Conservation (phyloP, 2,888 invertebrate species). For the Drosophila putrida region DNA sequence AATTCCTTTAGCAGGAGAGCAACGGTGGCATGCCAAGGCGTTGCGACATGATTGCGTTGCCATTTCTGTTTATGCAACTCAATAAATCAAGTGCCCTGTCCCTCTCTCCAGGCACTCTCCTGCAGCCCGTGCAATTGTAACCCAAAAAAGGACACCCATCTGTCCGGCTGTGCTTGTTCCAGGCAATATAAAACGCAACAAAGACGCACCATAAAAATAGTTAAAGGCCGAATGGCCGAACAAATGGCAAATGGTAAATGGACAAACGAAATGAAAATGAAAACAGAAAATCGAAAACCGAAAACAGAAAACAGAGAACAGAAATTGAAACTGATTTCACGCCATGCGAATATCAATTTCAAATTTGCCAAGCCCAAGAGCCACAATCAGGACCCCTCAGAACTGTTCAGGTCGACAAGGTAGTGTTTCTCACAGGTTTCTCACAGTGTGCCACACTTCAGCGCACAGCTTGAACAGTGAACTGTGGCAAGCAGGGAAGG, state of each 20-base stretch:
- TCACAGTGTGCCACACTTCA: conserved; percentile 39
- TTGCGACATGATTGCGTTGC: conserved; percentile 83
- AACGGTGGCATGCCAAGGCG: conserved; percentile 43
- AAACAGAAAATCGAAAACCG: conserved; percentile 2
- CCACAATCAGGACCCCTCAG: conserved; percentile 29
- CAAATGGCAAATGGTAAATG: conserved; percentile 36
- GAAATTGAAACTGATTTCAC: conserved; percentile 73
- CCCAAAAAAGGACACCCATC: conserved; percentile 41
- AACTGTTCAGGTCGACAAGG: conserved; percentile 18
- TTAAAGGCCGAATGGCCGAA: conserved; percentile 40
- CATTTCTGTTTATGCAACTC: conserved; percentile 84
- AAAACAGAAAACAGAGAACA: conserved; percentile 9
- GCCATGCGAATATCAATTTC: conserved; percentile 83
- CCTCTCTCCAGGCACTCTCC: not conserved
- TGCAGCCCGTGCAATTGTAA: conserved; percentile 41
- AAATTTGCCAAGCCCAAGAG: conserved; percentile 73
- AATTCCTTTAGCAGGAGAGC: conserved; percentile 43
- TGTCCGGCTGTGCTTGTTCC: conserved; percentile 19
- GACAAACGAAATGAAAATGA: conserved; percentile 61
- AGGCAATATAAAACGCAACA: conserved; percentile 60
- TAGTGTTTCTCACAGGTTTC: not conserved
- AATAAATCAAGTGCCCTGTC: conserved; percentile 81
- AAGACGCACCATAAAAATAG: conserved; percentile 63
- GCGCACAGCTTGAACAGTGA: conserved; percentile 57
- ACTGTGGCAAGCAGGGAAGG: conserved; percentile 10